A percentile compares a stretch with the other conserved stretches of the same genome.
phyloP scores from a whole-genome alignment of 2,113 vertebrate genomes.

The Corapipo altera region DNA sequence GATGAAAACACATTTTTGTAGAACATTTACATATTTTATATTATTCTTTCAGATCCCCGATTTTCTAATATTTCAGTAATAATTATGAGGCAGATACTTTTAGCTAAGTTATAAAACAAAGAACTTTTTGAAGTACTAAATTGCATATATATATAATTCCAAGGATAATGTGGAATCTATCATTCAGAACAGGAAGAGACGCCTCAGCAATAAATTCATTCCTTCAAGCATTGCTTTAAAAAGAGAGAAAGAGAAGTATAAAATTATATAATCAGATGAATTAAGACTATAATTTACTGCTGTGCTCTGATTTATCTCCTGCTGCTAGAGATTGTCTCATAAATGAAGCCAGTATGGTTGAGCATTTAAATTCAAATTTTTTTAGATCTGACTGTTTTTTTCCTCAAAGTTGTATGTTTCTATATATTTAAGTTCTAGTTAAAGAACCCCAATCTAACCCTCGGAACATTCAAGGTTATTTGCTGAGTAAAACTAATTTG shows the following conservation, averaged over 20 bases:
- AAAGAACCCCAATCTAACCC: not conserved
- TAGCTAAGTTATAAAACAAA: not conserved
- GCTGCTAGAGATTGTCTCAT: constrained; percentile 44
- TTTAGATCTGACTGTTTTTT: not conserved
- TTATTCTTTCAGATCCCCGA: constrained; percentile 33
- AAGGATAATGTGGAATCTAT: constrained; percentile 28
- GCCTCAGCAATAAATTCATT: constrained; percentile 44
- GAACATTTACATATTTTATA: constrained; percentile 57
- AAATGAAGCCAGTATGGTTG: constrained; percentile 23
- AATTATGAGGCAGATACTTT: constrained; percentile 23
- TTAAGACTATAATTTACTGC: constrained; percentile 73
- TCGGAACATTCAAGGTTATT: not conserved
- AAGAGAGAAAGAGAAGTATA: constrained; percentile 42
- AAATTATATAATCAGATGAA: constrained; percentile 71
- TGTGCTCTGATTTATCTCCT: constrained; percentile 61
- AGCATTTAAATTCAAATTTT: constrained; percentile 49
- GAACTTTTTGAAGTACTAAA: constrained; percentile 38
- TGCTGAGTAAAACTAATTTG: not conserved
- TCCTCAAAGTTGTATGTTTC: not conserved
- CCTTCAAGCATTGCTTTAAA: constrained; percentile 65
- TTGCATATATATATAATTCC: constrained; percentile 33
- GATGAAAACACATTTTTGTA: not conserved
- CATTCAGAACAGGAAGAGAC: constrained; percentile 43
- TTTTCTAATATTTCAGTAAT: constrained; percentile 46
- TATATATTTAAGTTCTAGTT: not conserved